A percentile compares a stretch with the other conserved stretches of the same genome.
These are phyloP conservation scores for Acrossocheilus fasciatus DNA, from an alignment of 2,797 vertebrate genomes.

Conservation along the genomic window DNA sequence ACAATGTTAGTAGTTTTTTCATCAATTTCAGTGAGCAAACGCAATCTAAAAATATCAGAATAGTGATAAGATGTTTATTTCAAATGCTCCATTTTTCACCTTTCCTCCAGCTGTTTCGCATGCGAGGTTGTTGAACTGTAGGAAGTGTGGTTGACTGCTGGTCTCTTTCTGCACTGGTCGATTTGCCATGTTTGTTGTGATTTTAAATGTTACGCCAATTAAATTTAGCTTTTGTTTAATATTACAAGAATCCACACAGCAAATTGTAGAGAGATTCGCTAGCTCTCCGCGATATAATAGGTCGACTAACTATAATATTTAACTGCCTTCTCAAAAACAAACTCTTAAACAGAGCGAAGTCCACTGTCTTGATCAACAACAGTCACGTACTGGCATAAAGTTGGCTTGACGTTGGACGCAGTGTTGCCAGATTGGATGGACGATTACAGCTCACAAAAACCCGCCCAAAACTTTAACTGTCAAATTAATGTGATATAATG, in stretches of 20 bases:
- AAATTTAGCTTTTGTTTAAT: not conserved
- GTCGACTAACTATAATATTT: not conserved
- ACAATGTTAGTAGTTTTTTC: not conserved
- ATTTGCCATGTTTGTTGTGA: constrained; percentile 41
- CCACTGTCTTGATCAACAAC: not conserved
- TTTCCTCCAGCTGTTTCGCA: constrained; percentile 76
- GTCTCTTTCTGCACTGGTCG: constrained; percentile 9
- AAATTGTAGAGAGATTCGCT: not conserved
- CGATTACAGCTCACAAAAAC: too few species aligned
- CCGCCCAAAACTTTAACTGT: too few species aligned
- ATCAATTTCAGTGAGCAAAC: not conserved
- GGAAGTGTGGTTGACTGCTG: constrained; percentile 67
- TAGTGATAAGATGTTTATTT: not conserved
- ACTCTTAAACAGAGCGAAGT: constrained; percentile 3
- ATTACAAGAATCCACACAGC: not conserved
- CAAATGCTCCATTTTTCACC: constrained; percentile 66
- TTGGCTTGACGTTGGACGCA: too few species aligned
- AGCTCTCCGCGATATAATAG: not conserved
- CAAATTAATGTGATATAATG: too few species aligned
- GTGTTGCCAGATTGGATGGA: too few species aligned
- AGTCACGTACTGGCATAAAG: too few species aligned
- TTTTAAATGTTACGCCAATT: not conserved
- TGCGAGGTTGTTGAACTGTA: constrained; percentile 78
- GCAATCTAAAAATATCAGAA: not conserved
- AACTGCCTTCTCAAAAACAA: not conserved